Percentiles rank a stretch among this genome's conserved stretches.
Conservation (phyloP, 2,888 invertebrate species). For the Callosobruchus maculatus region DNA sequence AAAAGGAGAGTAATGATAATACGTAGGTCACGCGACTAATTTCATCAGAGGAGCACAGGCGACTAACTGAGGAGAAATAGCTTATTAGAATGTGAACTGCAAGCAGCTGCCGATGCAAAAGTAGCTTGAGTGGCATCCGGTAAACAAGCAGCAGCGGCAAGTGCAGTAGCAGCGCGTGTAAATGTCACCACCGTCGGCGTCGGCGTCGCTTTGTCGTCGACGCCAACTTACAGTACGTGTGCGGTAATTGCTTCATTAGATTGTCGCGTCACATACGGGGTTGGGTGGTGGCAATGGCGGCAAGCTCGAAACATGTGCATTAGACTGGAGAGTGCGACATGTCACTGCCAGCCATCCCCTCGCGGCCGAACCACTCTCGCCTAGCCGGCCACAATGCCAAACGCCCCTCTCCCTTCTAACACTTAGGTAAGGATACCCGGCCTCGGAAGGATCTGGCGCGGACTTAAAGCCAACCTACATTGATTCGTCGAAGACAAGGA, state of each 20-base stretch:
- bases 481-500: too few relatives aligned
- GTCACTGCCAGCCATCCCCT: constrained; percentile 22
- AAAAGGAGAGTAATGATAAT: too few relatives aligned
- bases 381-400: neutral
- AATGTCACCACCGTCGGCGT: neutral
- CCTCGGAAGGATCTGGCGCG: neutral
- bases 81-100: neutral
- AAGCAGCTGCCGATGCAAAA: neutral
- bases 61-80: too few relatives aligned
- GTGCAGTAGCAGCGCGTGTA: neutral
- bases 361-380: constrained; percentile 12
- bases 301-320: constrained; percentile 38
- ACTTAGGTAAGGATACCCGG: neutral
- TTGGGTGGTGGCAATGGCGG: constrained; percentile 29
- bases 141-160: neutral
- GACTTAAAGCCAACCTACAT: too few relatives aligned
- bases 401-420: neutral
- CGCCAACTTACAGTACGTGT: constrained; percentile 25
- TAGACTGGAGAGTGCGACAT: constrained; percentile 35
- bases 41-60: too few relatives aligned
- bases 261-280: constrained; percentile 22
- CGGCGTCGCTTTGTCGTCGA: neutral
- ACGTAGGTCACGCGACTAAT: too few relatives aligned
- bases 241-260: constrained; percentile 43
- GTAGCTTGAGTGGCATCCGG: neutral